A percentile compares a stretch with the other conserved stretches of the same genome.
These are phyloP conservation scores for Bufotes viridis DNA, from an alignment of 2,797 vertebrate genomes.

Conservation along the genomic window DNA sequence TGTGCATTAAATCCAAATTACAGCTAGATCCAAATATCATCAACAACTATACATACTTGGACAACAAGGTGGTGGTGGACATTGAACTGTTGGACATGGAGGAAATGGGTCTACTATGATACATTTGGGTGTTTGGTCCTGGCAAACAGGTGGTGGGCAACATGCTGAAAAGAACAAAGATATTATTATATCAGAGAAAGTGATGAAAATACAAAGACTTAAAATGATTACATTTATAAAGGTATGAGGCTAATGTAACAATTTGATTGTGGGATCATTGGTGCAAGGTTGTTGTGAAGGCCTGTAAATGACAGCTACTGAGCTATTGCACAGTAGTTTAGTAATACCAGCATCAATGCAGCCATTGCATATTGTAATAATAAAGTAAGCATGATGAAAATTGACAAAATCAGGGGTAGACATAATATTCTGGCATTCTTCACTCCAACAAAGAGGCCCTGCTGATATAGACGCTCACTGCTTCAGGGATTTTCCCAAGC, in stretches of 20 bases:
- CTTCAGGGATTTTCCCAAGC: no score
- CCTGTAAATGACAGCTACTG: neutral
- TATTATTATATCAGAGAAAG: neutral
- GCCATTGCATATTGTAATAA: neutral
- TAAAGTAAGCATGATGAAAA: neutral
- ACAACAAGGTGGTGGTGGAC: neutral
- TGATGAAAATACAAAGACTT: neutral
- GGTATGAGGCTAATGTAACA: neutral
- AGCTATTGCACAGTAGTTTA: neutral
- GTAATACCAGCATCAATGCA: neutral
- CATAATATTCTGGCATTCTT: neutral
- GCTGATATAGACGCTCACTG: neutral
- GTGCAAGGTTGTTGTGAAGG: neutral
- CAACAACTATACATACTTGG: neutral
- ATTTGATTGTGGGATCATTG: neutral
- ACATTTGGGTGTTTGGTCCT: neutral
- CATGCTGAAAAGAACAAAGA: neutral
- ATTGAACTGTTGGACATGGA: no score
- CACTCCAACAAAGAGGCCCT: rapidly evolving
- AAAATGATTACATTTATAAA: neutral
- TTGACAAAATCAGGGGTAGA: neutral
- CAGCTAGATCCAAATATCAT: no score
- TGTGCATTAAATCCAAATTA: no score
- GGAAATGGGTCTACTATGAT: neutral
- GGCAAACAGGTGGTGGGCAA: neutral